Base-by-base conservation (phyloP, 2,797 vertebrate genomes). In the Miichthys miiuy region DNA sequence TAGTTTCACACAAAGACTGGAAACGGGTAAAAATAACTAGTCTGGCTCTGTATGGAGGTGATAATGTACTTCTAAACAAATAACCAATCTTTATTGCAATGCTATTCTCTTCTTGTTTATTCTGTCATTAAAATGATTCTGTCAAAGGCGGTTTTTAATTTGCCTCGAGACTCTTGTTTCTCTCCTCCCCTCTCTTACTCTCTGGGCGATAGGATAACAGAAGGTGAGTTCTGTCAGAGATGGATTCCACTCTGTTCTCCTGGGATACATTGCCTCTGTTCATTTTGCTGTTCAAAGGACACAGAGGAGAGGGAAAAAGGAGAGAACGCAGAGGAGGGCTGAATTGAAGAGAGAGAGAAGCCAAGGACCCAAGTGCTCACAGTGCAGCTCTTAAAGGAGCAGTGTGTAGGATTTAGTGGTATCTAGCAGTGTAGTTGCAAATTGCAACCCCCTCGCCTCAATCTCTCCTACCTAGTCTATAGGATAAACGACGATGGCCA, bases 191-290 rank as follows among this genome's bases (percentile, higher is more conserved):
- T 54, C 21, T 41, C 38, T 44, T 30, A 12, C 25, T 65, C 41
- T 78, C 46, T 75, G 70, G 66, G 46, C 61, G 60, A 74, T 48
- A 70, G 85, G 72, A 87, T 88, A 86, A 89, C 78, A 86, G 72
- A 87, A 86, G 81, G 84, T 88, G 86, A 83, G 79, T 72, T 77
- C 44, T 84, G 86, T 86, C 85, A 90, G 84, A 86, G 89, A 90
- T 81, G 23, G 75, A 90, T 91, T 76, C 74, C 72, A 67, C 67
- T 82, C 72, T 68, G 30, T 47, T 85, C 84, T 83, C 63, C 56
- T 34, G 85, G 77, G 88, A 82, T 21, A 44, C 46, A 27, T 83
- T 65, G 75, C 75, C 68, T 82, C 74, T 70, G 78, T 87, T 88
- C 79, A 70, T 85, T 88, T 82, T 42, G 21, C 55, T 65, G 71